Percentiles rank a stretch among this genome's conserved stretches.
Conservation (phyloP, 2,113 vertebrate genomes). For the Alexandromys fortis region DNA sequence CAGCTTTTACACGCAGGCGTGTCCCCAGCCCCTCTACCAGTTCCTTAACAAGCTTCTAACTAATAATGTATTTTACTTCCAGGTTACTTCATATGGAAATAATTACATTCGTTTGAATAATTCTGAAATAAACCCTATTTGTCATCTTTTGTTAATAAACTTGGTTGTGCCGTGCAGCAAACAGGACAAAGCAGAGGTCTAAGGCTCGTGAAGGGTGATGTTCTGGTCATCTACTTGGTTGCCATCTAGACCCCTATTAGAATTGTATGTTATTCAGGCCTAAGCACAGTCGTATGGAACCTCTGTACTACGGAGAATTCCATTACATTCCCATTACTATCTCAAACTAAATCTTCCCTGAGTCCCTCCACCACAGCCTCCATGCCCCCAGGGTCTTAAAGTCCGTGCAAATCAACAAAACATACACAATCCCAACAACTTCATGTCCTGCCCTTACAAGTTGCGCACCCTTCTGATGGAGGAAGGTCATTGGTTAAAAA, state of each 20-base stretch:
- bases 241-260: neutral
- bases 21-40: neutral
- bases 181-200: neutral
- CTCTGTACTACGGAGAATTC: neutral
- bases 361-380: neutral
- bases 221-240: neutral
- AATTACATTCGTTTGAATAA: neutral
- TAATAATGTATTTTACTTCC: neutral
- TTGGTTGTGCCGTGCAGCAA: too few species aligned
- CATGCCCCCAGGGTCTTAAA: neutral
- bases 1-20: neutral
- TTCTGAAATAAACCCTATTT: neutral
- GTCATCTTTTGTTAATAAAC: neutral
- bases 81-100: neutral
- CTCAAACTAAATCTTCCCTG: neutral
- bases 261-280: neutral
- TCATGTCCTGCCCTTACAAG: neutral
- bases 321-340: neutral
- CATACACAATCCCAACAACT: too few species aligned
- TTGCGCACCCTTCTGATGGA: neutral
- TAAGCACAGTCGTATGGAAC: neutral
- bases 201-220: neutral
- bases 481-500: too few species aligned
- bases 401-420: neutral
- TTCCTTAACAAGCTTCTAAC: neutral